Evolutionary conservation across 2,888 invertebrate genomes (phyloP).

Genomic region (Proisotoma minuta): DNA sequence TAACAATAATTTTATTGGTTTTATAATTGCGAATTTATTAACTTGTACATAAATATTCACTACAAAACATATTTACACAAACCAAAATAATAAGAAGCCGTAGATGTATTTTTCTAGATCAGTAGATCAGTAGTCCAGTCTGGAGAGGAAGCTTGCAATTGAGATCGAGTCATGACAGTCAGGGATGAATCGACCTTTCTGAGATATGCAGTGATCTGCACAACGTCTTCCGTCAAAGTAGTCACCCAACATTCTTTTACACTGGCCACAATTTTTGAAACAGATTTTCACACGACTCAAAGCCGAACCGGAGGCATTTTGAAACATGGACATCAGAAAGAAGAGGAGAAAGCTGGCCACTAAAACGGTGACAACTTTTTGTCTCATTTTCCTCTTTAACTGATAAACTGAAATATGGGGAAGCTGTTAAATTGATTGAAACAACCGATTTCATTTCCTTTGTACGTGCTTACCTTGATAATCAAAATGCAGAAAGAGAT

Average conservation of each 20-base stretch:
- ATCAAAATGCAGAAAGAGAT: too few relatives aligned
- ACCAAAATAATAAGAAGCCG: neutral
- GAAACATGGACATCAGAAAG: neutral
- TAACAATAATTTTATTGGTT: too few relatives aligned
- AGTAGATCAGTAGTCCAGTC: slow-evolving; percentile 30
- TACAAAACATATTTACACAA: neutral
- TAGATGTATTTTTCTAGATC: neutral
- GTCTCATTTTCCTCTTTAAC: neutral
- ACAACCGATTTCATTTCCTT: too few relatives aligned
- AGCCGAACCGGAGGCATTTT: slow-evolving; percentile 6
- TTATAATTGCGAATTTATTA: neutral
- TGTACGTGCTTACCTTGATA: too few relatives aligned
- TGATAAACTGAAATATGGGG: too few relatives aligned
- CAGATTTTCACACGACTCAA: slow-evolving; percentile 41
- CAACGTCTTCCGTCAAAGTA: slow-evolving; percentile 54
- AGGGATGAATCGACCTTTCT: slow-evolving; percentile 50
- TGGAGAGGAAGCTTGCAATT: slow-evolving; percentile 51
- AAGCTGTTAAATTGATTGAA: too few relatives aligned
- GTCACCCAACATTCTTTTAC: slow-evolving; percentile 56
- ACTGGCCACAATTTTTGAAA: slow-evolving; percentile 54
- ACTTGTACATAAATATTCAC: neutral
- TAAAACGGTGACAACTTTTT: neutral
- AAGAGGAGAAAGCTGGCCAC: neutral
- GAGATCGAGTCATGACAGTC: slow-evolving; percentile 57
- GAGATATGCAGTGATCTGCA: slow-evolving; percentile 53